phyloP scores from a whole-genome alignment of 92 coral and sea anemone genomes.

The Desmophyllum pertusum region DNA sequence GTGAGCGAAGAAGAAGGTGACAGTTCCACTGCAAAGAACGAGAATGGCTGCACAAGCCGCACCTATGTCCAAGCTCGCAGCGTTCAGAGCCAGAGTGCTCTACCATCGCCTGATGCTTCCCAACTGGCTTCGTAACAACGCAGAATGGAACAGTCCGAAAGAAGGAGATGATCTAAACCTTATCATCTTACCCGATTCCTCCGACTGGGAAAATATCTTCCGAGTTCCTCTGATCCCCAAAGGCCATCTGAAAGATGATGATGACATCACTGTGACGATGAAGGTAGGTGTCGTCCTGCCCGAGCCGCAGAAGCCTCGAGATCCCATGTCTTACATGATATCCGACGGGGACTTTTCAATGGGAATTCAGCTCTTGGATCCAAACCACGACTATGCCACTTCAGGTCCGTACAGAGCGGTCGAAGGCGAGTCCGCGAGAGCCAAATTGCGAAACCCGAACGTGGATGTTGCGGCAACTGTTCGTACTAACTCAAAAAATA shows the following conservation, averaged over 20 bases:
- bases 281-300: constrained; percentile 60
- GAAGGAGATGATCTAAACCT: constrained; percentile 46
- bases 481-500: too few relatives aligned
- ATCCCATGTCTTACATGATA: constrained; percentile 62
- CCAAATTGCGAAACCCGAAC: constrained; percentile 36
- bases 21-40: too few relatives aligned
- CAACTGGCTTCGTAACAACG: constrained; percentile 52
- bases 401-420: constrained; percentile 63
- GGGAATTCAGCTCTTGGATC: constrained; percentile 67
- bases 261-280: constrained; percentile 67
- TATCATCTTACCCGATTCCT: constrained; percentile 31
- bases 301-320: constrained; percentile 56
- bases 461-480: not conserved
- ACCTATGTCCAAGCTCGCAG: too few relatives aligned
- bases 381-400: constrained; percentile 47
- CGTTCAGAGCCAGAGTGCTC: not conserved
- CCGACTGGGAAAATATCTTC: constrained; percentile 65
- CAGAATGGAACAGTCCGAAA: constrained; percentile 9
- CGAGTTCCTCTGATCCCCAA: constrained; percentile 38
- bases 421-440: constrained; percentile 31
- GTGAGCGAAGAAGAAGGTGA: too few relatives aligned
- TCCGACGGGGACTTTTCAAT: constrained; percentile 39
- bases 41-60: too few relatives aligned
- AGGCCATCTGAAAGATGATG: constrained; percentile 17
- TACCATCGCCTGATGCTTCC: constrained; percentile 72